These are phyloP conservation scores for Chymomyza costata DNA, from an alignment of 1,140 invertebrate genomes.

Conservation along the genomic window DNA sequence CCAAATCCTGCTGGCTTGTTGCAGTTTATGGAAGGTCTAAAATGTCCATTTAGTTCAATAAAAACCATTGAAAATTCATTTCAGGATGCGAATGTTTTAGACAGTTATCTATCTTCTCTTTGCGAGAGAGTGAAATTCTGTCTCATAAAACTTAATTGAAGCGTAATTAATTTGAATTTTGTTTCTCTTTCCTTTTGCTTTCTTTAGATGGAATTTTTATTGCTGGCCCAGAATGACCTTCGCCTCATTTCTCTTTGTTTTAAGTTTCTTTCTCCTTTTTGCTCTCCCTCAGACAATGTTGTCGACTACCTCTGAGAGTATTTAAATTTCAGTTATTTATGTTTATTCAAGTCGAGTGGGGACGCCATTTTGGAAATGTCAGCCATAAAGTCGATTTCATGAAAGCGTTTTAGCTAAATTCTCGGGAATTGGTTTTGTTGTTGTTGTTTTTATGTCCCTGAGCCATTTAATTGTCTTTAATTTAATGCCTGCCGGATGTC, in stretches of 20 bases:
- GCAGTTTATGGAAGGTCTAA: slow-evolving; percentile 9
- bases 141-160: slow-evolving; percentile 37
- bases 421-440: too few species aligned
- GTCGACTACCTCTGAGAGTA: slow-evolving; percentile 7
- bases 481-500: slow-evolving; percentile 6
- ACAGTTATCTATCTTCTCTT: slow-evolving; percentile 18
- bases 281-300: slow-evolving; percentile 3
- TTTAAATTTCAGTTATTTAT: too few species aligned
- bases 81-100: slow-evolving; percentile 5
- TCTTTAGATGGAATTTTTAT: slow-evolving; percentile 34
- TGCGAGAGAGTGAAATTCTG: slow-evolving; percentile 22
- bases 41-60: slow-evolving; percentile 33
- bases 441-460: slow-evolving; percentile 10
- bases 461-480: slow-evolving; percentile 46
- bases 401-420: slow-evolving; percentile 2
- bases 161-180: slow-evolving; percentile 36
- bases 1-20: slow-evolving; percentile 18
- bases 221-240: slow-evolving; percentile 36
- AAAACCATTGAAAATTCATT: slow-evolving; percentile 33
- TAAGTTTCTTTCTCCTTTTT: slow-evolving; percentile 21
- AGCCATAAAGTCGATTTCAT: slow-evolving; percentile 35
- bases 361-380: slow-evolving; percentile 10
- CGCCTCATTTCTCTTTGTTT: slow-evolving; percentile 25
- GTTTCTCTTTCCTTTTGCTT: background rate
- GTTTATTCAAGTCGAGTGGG: too few species aligned